Conservation (phyloP, 1,140 invertebrate species). For the Euborellia annulipes region DNA sequence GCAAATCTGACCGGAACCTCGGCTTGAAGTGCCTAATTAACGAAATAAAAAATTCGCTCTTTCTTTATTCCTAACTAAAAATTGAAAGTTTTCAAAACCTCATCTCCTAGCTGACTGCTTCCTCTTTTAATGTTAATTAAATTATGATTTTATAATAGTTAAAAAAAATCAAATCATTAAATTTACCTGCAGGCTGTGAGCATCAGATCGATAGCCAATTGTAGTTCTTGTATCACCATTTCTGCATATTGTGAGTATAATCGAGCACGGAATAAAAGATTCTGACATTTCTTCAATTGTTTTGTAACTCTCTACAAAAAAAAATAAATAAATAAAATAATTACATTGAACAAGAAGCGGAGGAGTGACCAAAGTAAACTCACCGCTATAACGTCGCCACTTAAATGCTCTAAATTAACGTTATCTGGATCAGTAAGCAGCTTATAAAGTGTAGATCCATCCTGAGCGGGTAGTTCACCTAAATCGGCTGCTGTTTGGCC, state of each 20-base stretch:
- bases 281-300: conserved; percentile 37
- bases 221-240: conserved; percentile 38
- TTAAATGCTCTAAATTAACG: conserved; percentile 40
- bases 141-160: no score
- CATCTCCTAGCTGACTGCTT: no score
- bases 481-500: conserved; percentile 32
- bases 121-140: no score
- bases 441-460: conserved; percentile 44
- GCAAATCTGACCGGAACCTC: no score
- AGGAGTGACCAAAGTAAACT: conserved; percentile 14
- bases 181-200: conserved; percentile 40
- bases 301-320: conserved; percentile 38
- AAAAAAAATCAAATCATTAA: no score
- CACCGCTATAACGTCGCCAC: conserved; percentile 41
- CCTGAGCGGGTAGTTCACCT: conserved; percentile 37
- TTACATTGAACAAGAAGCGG: not conserved
- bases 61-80: no score
- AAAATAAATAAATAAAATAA: conserved; percentile 14
- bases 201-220: conserved; percentile 43
- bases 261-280: conserved; percentile 30
- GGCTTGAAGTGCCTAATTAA: no score
- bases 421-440: conserved; percentile 43
- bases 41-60: no score
- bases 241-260: conserved; percentile 27
- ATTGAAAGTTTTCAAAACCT: no score